These are phyloP conservation scores for Blastobasis lacticolella DNA, from an alignment of 2,888 invertebrate species.

Conservation along the genomic window DNA sequence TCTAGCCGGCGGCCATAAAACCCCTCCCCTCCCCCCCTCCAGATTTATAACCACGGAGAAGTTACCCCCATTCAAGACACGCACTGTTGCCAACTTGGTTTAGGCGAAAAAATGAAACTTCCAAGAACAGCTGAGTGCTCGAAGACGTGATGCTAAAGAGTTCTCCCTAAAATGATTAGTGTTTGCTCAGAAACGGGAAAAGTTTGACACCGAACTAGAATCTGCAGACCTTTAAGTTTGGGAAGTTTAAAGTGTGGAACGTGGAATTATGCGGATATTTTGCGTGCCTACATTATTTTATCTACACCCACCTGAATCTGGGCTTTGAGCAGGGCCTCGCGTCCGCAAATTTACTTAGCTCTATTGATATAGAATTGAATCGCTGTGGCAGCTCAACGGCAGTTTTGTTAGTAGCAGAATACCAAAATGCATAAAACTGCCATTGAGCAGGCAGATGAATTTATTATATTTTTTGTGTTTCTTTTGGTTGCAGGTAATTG, in stretches of 20 bases:
- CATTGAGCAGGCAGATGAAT: too few relatives aligned
- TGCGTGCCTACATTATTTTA: background rate
- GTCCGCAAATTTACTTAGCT: too few relatives aligned
- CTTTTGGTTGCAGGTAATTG: too few relatives aligned
- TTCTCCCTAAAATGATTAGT: slow-evolving; percentile 22
- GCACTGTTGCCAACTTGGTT: slow-evolving; percentile 51
- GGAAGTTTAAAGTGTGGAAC: background rate
- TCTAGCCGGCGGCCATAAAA: slow-evolving; percentile 46
- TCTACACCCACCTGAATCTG: too few relatives aligned
- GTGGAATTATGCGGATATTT: background rate
- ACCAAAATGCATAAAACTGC: too few relatives aligned
- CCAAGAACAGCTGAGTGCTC: slow-evolving; percentile 44
- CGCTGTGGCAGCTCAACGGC: too few relatives aligned
- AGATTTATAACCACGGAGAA: slow-evolving; percentile 63
- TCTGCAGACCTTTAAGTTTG: too few relatives aligned
- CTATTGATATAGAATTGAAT: too few relatives aligned
- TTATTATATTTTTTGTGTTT: too few relatives aligned
- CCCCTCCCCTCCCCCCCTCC: slow-evolving; percentile 30
- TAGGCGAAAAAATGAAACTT: slow-evolving; percentile 50
- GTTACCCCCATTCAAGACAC: slow-evolving; percentile 58
- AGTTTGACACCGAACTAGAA: slow-evolving; percentile 4
- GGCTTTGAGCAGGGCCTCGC: too few relatives aligned
- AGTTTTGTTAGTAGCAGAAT: too few relatives aligned
- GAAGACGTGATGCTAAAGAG: slow-evolving; percentile 31
- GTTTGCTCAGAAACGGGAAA: slow-evolving; percentile 10